Percentiles rank a stretch among this genome's conserved stretches.
Evolutionary conservation across 1,140 invertebrate species (phyloP).

Genomic region (Aphaenogaster rudis): DNA sequence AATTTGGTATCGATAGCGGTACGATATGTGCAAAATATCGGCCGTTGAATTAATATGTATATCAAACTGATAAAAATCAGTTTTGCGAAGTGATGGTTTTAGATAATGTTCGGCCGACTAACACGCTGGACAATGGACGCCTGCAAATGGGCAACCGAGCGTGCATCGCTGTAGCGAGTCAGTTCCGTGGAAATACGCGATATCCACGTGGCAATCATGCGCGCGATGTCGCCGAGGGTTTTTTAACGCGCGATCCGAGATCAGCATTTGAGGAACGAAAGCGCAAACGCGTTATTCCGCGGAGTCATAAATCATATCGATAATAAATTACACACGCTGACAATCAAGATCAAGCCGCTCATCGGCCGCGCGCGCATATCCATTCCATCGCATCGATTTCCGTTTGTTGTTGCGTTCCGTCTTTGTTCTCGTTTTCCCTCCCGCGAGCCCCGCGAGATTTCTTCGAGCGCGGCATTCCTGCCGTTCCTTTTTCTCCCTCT

Average conservation of each 20-base stretch:
- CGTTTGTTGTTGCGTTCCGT: background rate
- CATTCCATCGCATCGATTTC: background rate
- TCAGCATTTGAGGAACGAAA: conserved; percentile 31
- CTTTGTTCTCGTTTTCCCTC: conserved; percentile 29
- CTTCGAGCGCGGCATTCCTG: background rate
- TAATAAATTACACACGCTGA: conserved; percentile 25
- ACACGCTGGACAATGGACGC: conserved; percentile 16
- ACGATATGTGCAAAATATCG: background rate
- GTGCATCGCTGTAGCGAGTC: conserved; percentile 18
- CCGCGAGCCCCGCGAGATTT: background rate
- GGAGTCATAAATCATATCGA: conserved; percentile 65
- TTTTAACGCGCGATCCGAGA: conserved; percentile 10
- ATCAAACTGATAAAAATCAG: conserved; percentile 8
- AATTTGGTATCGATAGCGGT: background rate
- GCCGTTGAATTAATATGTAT: background rate
- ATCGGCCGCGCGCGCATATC: conserved; percentile 11
- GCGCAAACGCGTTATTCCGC: conserved; percentile 37
- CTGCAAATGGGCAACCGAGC: conserved; percentile 60
- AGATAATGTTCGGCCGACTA: background rate
- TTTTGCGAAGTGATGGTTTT: background rate
- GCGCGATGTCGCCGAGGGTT: background rate
- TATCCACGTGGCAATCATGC: conserved; percentile 17
- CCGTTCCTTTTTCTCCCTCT: conserved; percentile 19
- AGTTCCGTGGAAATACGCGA: background rate
- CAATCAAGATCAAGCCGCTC: conserved; percentile 3